Evolutionary conservation across 2,888 invertebrate genomes (phyloP), one percentile per base, ranked within the genome.

Genomic region (Leucania comma): DNA sequence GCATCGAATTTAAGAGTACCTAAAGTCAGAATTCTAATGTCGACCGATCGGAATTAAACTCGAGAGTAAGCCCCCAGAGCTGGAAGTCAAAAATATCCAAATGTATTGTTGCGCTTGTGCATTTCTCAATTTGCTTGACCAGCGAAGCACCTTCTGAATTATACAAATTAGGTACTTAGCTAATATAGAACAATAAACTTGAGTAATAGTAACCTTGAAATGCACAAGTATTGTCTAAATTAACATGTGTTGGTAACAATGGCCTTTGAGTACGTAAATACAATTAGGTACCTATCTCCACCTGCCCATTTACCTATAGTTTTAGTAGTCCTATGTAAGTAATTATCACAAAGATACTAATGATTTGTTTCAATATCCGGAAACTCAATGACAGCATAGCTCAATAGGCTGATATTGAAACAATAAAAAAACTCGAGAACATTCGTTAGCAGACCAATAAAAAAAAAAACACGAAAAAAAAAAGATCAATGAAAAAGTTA

Each of bases 181-280:
- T n/a, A n/a, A 48, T n/a, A 48, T 48, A 58, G 53, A 75, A 78
- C 70, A 82, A 82, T 82, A 6, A 59, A 71, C 46, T 75, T 65
- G 50, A 42, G 70, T 59, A 84, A 78, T 24, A 20, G 38, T 29
- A 59, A 70, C 79, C 68, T 73, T 62, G 54, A 53, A 63, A 61
- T 57, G 20, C 26, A 62, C 32, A 2, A n/a, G 17, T 42, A 24
- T 14, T 20, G 72, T 29, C 22, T 50, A 38, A 60, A 56, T 54
- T 48, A 42, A 54, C 58, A 59, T 68, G 26, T 57, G 26, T 69
- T 50, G 17, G 24, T 26, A 50, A 6, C 22, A 57, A 35, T 35
- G 26, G 26, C 56, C 32, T 67, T 42, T 17, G 32, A 1, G 17
- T 20, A 42, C 2, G 3, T 50, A 38, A 22, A 0, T 54, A 69